phyloP scores from a whole-genome alignment of 2,113 vertebrate genomes.

The Nycticryphes semicollaris region DNA sequence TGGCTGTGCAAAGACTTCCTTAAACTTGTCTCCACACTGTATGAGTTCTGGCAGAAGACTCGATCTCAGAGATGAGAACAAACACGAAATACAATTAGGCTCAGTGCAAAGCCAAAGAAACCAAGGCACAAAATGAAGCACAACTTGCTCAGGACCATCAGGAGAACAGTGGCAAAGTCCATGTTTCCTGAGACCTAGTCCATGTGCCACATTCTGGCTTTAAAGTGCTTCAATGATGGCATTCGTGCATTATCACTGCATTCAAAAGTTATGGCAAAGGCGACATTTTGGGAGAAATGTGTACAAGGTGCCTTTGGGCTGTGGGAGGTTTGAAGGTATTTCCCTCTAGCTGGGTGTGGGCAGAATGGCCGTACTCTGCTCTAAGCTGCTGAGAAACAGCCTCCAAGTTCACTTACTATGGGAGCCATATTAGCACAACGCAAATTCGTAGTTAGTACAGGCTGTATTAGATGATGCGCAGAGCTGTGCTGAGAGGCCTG shows the following conservation, averaged over 20 bases:
- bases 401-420: rapidly evolving
- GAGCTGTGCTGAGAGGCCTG: not conserved
- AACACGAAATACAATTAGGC: not conserved
- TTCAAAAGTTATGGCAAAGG: not conserved
- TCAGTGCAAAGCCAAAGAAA: not conserved
- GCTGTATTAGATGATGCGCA: not conserved
- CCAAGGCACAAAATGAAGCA: not conserved
- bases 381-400: not conserved
- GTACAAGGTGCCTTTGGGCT: not conserved
- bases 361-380: not conserved
- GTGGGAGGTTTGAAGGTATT: not conserved
- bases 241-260: rapidly evolving
- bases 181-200: not conserved
- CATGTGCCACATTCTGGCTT: not conserved
- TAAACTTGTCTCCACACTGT: rapidly evolving
- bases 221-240: rapidly evolving
- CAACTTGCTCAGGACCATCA: not conserved
- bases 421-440: not conserved
- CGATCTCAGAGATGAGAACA: not conserved
- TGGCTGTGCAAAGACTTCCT: not conserved
- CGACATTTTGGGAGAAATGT: not conserved
- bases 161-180: not conserved
- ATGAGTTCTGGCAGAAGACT: not conserved
- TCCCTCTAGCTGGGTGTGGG: not conserved
- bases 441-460: not conserved